phyloP scores from a whole-genome alignment of 2,113 vertebrate species.

The Xiphophorus couchianus region DNA sequence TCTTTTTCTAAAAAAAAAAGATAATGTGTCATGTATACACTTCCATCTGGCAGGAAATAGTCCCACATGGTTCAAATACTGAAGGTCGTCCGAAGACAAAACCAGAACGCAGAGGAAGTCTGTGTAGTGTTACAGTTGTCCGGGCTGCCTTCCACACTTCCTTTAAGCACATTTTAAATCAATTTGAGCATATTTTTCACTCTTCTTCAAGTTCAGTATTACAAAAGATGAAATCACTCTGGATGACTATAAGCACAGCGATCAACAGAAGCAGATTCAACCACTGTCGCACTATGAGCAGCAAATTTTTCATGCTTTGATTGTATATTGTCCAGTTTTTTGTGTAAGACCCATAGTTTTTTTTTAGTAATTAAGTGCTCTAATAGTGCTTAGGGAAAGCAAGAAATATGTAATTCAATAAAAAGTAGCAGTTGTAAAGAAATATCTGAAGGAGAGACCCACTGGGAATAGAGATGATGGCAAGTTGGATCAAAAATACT shows the following conservation, averaged over 20 bases:
- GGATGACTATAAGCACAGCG: not conserved
- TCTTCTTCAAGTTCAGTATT: not conserved
- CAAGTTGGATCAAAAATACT: conserved; percentile 36
- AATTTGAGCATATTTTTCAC: not conserved
- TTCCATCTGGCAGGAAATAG: conserved; percentile 19
- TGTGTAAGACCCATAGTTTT: not conserved
- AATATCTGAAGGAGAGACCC: conserved; percentile 25
- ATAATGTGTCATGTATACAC: not conserved
- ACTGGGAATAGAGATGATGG: conserved; percentile 47
- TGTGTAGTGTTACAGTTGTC: conserved; percentile 40
- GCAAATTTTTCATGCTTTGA: not conserved
- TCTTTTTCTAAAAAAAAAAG: not conserved
- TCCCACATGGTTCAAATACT: conserved; percentile 1
- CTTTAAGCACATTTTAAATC: conserved; percentile 34
- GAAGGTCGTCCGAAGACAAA: conserved; percentile 16
- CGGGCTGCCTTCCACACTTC: conserved; percentile 23
- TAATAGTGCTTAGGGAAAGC: conserved; percentile 18
- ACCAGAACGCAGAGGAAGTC: conserved; percentile 37
- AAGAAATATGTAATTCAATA: conserved; percentile 31
- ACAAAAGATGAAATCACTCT: conserved; percentile 9
- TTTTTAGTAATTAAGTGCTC: conserved; percentile 6
- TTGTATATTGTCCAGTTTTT: not conserved
- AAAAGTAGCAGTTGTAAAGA: conserved; percentile 10
- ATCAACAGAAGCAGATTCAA: not conserved
- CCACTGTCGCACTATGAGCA: not conserved